Conservation (phyloP, 2,888 invertebrate genomes). For the Lymantria monacha region DNA sequence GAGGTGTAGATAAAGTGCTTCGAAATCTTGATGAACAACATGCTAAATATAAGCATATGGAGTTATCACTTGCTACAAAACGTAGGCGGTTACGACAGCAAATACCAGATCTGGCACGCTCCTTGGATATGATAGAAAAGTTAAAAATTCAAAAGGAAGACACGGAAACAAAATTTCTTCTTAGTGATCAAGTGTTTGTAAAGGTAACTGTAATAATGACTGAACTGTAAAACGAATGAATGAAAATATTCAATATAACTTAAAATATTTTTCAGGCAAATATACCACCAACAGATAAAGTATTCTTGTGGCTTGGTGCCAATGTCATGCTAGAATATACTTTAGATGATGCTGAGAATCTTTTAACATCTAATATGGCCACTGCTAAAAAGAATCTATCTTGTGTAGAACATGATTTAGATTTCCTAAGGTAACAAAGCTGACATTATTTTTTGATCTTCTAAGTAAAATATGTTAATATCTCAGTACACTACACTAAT, state of each 20-base stretch:
- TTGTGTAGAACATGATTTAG: conserved; percentile 95
- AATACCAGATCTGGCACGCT: conserved; percentile 96
- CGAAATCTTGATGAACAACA: conserved; percentile 95
- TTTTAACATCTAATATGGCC: conserved; percentile 91
- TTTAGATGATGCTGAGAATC: conserved; percentile 92
- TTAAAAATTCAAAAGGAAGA: conserved; percentile 90
- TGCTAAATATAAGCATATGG: conserved; percentile 98
- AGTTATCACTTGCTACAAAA: conserved; percentile 93
- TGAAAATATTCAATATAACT: background rate
- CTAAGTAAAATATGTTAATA: no score
- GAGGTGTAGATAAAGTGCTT: conserved; percentile 92
- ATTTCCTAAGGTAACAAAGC: conserved; percentile 88
- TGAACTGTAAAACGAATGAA: no score
- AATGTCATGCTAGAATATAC: conserved; percentile 99
- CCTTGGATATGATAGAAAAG: conserved; percentile 95
- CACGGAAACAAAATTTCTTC: conserved; percentile 93
- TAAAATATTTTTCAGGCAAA: conserved; percentile 85
- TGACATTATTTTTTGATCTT: no score
- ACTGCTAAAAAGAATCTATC: conserved; percentile 92
- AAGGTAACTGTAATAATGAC: conserved; percentile 60
- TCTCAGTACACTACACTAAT: no score
- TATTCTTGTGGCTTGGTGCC: conserved; percentile 92
- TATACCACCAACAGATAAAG: conserved; percentile 94
- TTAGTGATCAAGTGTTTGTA: conserved; percentile 95
- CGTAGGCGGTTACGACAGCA: conserved; percentile 93